Base-by-base conservation (phyloP, 2,113 vertebrate species). In the Cololabis saira region DNA sequence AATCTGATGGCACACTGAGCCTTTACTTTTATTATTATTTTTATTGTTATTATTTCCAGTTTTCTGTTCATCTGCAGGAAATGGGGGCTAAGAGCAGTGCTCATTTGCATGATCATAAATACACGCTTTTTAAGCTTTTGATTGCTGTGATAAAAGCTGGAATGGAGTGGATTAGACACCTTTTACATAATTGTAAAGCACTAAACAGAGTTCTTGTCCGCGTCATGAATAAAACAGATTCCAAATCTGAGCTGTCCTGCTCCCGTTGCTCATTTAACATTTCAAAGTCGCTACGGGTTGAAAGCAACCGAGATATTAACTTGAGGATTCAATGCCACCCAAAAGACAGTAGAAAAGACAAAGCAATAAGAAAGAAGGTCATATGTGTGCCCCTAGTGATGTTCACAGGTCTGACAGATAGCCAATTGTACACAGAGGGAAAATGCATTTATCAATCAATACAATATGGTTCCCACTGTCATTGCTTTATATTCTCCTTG, bases 391-490 rank as follows among this genome's bases (percentile, higher is more conserved):
- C 65, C 77, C 62, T 17, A 63, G 67, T 91, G 85, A 92, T 84
- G 85, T 87, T 80, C 76, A 62, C 59, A 37, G 65, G 56, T 78
- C 80, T 91, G 91, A 92, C 92, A 93, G 90, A 83, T 91, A 85
- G 86, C 92, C 89, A 81, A 91, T 91, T 79, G 79, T 56, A 83
- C 88, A 81, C 80, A 79, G 80, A 82, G 87, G 75, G 66, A 83
- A 89, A 89, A 89, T 81, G 87, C 90, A 92, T 90, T 90, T 87
- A 90, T 87, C 80, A 89, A 80, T 93, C 92, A 88, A 92, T 92
- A 89, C 61, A 66, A 82, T 84, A 80, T 83, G 75, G 80, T 72
- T 75, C 81, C 30, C 74, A 74, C 84, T 73, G 78, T 74, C 67
- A 67, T 68, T 64, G 81, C 68, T 86, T 78, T 66, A 62, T 84